A percentile compares a stretch with the other conserved stretches of the same genome.
Conservation (phyloP, 2,797 vertebrate species). For the Melanogrammus aeglefinus region DNA sequence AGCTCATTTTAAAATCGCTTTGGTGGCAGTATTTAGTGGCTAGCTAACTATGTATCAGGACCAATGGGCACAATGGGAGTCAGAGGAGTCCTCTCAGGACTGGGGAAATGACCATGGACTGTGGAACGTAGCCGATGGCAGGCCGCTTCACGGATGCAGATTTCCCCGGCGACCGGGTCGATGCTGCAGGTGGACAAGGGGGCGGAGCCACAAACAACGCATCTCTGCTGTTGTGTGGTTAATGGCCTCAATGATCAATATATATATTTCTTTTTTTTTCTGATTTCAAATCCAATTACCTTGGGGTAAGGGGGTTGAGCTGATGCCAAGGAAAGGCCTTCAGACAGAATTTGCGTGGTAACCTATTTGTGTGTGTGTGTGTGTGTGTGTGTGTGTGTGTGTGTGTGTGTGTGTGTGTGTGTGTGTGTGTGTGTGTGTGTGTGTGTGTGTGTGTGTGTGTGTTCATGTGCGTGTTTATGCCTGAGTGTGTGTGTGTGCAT, state of each 20-base stretch:
- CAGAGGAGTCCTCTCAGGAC: too few relatives aligned
- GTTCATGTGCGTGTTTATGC: neutral
- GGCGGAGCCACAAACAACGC: conserved; percentile 14
- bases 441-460: conserved; percentile 12
- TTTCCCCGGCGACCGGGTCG: neutral
- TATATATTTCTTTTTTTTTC: conserved; percentile 42
- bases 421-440: neutral
- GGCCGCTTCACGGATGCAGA: neutral
- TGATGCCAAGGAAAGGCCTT: neutral
- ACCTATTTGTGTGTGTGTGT: conserved; percentile 4
- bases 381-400: conserved; percentile 10
- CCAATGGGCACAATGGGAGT: too few relatives aligned
- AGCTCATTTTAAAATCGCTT: too few relatives aligned
- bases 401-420: neutral
- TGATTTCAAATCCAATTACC: conserved; percentile 67
- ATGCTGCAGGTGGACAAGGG: neutral
- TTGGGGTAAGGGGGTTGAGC: neutral
- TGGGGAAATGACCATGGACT: neutral
- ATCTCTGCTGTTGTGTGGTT: conserved; percentile 40
- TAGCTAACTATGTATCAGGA: too few relatives aligned
- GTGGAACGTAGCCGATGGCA: neutral
- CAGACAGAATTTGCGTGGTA: neutral
- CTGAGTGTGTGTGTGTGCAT: neutral
- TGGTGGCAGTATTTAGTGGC: too few relatives aligned
- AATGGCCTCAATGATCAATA: conserved; percentile 61